Conservation (phyloP, 2,797 vertebrate species). For the Anguilla anguilla region DNA sequence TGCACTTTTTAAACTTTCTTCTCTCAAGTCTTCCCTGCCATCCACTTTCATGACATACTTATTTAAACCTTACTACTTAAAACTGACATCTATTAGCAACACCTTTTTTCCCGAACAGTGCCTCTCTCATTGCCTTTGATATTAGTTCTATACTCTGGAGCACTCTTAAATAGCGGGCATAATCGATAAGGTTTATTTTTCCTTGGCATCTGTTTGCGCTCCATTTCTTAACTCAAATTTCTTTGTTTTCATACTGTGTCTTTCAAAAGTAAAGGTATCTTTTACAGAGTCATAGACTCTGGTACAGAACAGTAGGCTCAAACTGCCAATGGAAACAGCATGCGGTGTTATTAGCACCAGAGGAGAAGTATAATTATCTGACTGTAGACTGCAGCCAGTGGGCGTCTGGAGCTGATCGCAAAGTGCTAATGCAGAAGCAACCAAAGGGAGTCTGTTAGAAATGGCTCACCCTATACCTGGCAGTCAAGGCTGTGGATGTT, state of each 20-base stretch:
- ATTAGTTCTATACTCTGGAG: neutral
- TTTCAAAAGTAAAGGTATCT: neutral
- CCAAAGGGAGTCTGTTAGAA: neutral
- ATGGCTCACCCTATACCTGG: neutral
- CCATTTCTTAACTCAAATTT: neutral
- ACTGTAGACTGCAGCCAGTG: neutral
- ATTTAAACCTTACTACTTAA: neutral
- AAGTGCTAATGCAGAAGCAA: neutral
- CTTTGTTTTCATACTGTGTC: no score
- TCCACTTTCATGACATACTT: neutral
- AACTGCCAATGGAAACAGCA: neutral
- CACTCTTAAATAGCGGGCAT: neutral
- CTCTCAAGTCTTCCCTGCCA: neutral
- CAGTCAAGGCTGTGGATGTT: neutral
- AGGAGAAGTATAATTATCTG: neutral
- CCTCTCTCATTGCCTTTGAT: neutral
- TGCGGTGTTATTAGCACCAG: neutral
- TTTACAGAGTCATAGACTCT: neutral
- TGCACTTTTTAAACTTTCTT: neutral
- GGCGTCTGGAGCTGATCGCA: neutral
- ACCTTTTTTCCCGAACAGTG: neutral
- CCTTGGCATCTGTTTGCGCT: neutral
- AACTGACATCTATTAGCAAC: neutral
- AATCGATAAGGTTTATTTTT: neutral
- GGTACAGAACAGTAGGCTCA: neutral